A percentile compares a stretch with the other conserved stretches of the same genome.
Conservation (phyloP, 2,113 vertebrate species). For the Neoarius graeffei region DNA sequence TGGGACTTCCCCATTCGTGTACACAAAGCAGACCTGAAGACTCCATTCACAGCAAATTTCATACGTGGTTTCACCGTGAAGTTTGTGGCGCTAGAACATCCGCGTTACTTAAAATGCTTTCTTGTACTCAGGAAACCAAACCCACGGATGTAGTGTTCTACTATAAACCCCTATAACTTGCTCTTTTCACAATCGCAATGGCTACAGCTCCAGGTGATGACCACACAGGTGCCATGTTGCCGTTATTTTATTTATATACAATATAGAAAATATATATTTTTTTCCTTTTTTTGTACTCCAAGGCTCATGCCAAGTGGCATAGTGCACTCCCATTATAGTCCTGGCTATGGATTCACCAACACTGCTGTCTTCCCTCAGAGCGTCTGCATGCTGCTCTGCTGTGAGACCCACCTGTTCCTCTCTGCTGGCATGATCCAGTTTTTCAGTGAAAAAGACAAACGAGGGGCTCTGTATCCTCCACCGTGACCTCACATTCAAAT, state of each 20-base stretch:
- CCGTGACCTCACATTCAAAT: constrained; percentile 33
- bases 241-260: not conserved
- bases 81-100: not conserved
- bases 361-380: constrained; percentile 32
- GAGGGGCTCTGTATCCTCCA: constrained; percentile 44
- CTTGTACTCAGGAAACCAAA: constrained; percentile 8
- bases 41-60: not conserved
- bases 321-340: constrained; percentile 55
- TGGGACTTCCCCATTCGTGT: constrained; percentile 21
- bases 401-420: constrained; percentile 57
- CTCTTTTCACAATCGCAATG: constrained; percentile 13
- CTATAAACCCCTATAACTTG: not conserved
- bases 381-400: constrained; percentile 38
- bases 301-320: constrained; percentile 55
- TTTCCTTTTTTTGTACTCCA: constrained; percentile 49
- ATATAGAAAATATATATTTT: constrained; percentile 28
- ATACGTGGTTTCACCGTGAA: constrained; percentile 13
- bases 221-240: constrained; percentile 29
- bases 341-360: constrained; percentile 42
- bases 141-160: not conserved
- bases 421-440: constrained; percentile 45
- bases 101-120: not conserved
- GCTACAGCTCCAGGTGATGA: constrained; percentile 20
- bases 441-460: constrained; percentile 45
- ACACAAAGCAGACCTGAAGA: not conserved